Base-by-base conservation (phyloP, 37 sponge, comb jelly and placozoan species). In the Cliona cf. orientalis region DNA sequence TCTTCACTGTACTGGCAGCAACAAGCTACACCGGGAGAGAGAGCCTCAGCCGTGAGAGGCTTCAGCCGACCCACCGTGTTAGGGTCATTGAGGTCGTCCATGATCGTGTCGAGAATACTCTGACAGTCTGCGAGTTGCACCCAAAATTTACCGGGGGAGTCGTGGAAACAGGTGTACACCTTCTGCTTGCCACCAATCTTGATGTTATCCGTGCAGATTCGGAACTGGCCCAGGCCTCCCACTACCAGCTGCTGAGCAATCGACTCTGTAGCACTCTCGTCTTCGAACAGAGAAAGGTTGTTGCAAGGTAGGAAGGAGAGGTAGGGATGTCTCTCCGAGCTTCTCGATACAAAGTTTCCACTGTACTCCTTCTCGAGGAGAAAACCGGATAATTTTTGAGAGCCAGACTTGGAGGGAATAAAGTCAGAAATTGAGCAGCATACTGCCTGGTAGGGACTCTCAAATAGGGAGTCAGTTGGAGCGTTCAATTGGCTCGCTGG, bases 131-230 rank as follows among this genome's bases (percentile, higher is more conserved):
- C 25, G 9, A 90, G 60, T 21, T 92, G 93, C 26, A 92, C 34
- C 85, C 90, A 92, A 58, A 92, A 85, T 38, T 66, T 59, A 2
- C 71, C 81, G 17, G 76, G 86, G 4, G 86, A 85, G 63, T 72
- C 73, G n/a, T 38, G 35, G 41, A 70, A 85, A 33, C 67, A 66
- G 1, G 46, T 45, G 25, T 44, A 80, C 9, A 57, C 91, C 28
- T 42, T 69, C 14, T 22, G 26, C 19, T 44, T 59, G 23, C 11
- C 29, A 0, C 81, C 86, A 34, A 40, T 46, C 37, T 49, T 28
- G 42, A 80, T 58, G 60, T 28, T 35, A 2, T 69, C 46, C 0
- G 49, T 25, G 64, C 66, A 55, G 36, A 85, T 37, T 35, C 68
- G 21, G 45, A 61, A 85, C 71, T 80, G 74, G 7, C 89, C 89